These are phyloP conservation scores for Aleiodes testaceus DNA, from an alignment of 2,888 invertebrate genomes.

Conservation along the genomic window DNA sequence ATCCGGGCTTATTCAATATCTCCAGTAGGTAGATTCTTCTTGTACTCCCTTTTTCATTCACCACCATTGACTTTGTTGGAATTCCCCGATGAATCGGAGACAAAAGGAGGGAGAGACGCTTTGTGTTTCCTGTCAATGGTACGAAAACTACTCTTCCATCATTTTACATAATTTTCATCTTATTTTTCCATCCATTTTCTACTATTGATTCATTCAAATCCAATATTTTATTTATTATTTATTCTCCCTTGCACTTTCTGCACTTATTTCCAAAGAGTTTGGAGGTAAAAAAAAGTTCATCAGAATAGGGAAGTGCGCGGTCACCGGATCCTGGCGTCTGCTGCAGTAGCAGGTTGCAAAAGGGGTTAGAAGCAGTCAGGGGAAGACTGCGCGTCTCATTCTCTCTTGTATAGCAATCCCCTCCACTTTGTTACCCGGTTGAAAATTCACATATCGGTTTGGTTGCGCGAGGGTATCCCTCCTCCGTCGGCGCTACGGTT, in stretches of 20 bases:
- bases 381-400: constrained; percentile 42
- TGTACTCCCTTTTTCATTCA: not conserved
- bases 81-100: constrained; percentile 9
- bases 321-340: constrained; percentile 23
- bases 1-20: constrained; percentile 8
- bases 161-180: too few species aligned
- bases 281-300: not conserved
- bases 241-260: too few species aligned
- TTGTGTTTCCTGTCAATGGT: constrained; percentile 8
- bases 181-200: too few species aligned
- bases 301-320: constrained; percentile 12
- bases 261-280: too few species aligned
- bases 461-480: constrained; percentile 49
- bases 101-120: constrained; percentile 15
- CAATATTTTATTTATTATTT: too few species aligned
- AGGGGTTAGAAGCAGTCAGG: constrained; percentile 48
- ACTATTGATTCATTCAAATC: too few species aligned
- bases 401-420: constrained; percentile 40
- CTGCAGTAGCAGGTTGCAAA: constrained; percentile 31
- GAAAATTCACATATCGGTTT: constrained; percentile 37
- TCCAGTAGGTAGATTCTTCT: constrained; percentile 1
- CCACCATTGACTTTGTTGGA: constrained; percentile 14
- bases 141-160: not conserved
- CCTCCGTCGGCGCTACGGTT: constrained; percentile 51
- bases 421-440: constrained; percentile 38